Base-by-base conservation (phyloP, 2,888 invertebrate genomes). In the Noctua janthe region DNA sequence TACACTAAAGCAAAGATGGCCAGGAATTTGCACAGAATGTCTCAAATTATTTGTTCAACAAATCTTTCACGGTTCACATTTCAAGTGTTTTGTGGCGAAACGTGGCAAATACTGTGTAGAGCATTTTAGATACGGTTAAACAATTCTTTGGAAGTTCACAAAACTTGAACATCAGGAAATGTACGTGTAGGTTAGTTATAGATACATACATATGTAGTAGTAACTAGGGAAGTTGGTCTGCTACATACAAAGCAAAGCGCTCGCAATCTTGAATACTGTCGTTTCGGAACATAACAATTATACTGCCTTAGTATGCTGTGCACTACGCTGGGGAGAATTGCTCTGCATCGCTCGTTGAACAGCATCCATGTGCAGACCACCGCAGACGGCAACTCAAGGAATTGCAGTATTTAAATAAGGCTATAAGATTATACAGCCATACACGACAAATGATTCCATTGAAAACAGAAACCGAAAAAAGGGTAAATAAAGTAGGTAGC, bases 81-180 rank as follows among this genome's bases (percentile, higher is more conserved):
- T 88, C 90, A 84, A 83, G 81, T 85, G 88, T 89, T 91, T 90
- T 88, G 88, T 89, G 76, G 77, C 81, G 76, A 88, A 88, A 91
- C 92, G 92, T 92, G 92, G 84, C 78, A 80, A 87, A 87, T 84
- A 84, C 85, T 79, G 71, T 77, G 86, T 79, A 78, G 81, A 81
- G 43, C 90, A 74, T 71, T 91, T 92, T 92, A 92, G 92, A 77
- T 78, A 92, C 91, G 92, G 89, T 90, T 86, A 62, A 87, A 85
- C 86, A 89, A 86, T 90, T 90, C 90, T 89, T 89, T 84, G 78
- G 82, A 82, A 87, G 86, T 90, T 90, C 84, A 83, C 86, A 80
- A 86, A 91, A 91, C 87, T 89, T 85, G 82, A 85, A 87, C 91
- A 87, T 82, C 85, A 88, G 78, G 87, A 86, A 86, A 84, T 77